Percentiles rank a stretch among this genome's conserved stretches.
These are phyloP conservation scores for Cherax destructor DNA, from an alignment of 1,140 invertebrate genomes.

Conservation along the genomic window DNA sequence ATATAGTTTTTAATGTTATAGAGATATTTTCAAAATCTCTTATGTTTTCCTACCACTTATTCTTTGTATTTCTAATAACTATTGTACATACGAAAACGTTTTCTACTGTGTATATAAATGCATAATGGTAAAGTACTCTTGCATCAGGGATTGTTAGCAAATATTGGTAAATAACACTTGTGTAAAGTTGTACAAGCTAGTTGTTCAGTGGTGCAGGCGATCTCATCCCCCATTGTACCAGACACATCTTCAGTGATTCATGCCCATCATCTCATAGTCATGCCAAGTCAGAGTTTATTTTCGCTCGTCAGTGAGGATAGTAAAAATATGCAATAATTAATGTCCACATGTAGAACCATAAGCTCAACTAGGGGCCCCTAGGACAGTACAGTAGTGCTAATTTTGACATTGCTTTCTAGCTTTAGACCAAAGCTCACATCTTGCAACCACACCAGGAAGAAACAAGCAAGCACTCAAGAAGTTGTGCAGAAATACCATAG, in stretches of 20 bases:
- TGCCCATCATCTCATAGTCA: slow-evolving; percentile 61
- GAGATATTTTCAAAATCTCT: slow-evolving; percentile 67
- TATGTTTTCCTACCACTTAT: slow-evolving; percentile 60
- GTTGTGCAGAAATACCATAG: slow-evolving; percentile 33
- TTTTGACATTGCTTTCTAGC: slow-evolving; percentile 69
- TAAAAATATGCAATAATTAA: slow-evolving; percentile 70
- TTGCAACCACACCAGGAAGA: slow-evolving; percentile 56
- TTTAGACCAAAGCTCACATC: slow-evolving; percentile 63
- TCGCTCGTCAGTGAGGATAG: slow-evolving; percentile 69
- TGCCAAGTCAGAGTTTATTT: slow-evolving; percentile 68
- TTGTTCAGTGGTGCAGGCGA: slow-evolving; percentile 65
- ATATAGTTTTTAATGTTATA: slow-evolving; percentile 65
- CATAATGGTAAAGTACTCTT: slow-evolving; percentile 50
- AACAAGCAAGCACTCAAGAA: slow-evolving; percentile 40
- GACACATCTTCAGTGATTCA: slow-evolving; percentile 59
- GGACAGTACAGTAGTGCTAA: slow-evolving; percentile 55
- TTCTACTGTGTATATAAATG: slow-evolving; percentile 62
- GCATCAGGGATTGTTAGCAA: slow-evolving; percentile 62
- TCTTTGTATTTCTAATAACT: slow-evolving; percentile 61
- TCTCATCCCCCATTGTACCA: slow-evolving; percentile 48
- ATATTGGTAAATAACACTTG: slow-evolving; percentile 62
- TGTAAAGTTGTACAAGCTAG: slow-evolving; percentile 55
- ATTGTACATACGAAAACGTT: slow-evolving; percentile 44
- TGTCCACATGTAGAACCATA: slow-evolving; percentile 69
- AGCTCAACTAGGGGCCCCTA: slow-evolving; percentile 66